Percentiles rank a stretch among this genome's conserved stretches.
Evolutionary conservation across 2,113 vertebrate species (phyloP).

Genomic region (Pollimyrus isidori): DNA sequence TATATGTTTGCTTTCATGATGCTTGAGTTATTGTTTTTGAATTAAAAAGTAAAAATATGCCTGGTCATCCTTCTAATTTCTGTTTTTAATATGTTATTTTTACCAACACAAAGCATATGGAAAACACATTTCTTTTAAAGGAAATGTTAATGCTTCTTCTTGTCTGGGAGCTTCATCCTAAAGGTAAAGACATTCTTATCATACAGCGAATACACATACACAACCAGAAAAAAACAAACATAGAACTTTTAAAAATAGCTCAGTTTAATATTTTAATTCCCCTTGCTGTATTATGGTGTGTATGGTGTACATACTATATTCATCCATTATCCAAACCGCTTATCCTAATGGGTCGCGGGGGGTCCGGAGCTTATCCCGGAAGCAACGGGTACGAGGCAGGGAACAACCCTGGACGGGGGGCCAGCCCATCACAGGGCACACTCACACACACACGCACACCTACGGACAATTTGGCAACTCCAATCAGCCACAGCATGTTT

Average conservation of each 20-base stretch:
- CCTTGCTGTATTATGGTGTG: not conserved
- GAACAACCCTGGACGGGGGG: too few relatives aligned
- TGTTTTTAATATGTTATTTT: not conserved
- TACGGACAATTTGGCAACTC: too few relatives aligned
- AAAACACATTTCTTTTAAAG: not conserved
- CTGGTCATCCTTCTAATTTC: not conserved
- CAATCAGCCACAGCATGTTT: too few relatives aligned
- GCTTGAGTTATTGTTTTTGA: not conserved
- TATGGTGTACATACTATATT: too few relatives aligned
- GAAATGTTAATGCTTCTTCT: not conserved
- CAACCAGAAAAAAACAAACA: not conserved
- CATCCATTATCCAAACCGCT: too few relatives aligned
- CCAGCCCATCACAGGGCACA: too few relatives aligned
- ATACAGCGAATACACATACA: not conserved
- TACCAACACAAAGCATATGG: not conserved
- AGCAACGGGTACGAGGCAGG: too few relatives aligned
- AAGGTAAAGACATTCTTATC: not conserved
- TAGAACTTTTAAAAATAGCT: not conserved
- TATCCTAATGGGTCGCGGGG: too few relatives aligned
- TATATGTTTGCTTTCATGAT: not conserved
- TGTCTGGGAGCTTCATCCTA: not conserved
- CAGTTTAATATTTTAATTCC: not conserved
- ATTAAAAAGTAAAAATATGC: not conserved
- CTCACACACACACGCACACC: too few relatives aligned
- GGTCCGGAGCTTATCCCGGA: too few relatives aligned